These are phyloP conservation scores for Cotesia congregata DNA, from an alignment of 2,888 invertebrate genomes.

Conservation along the genomic window DNA sequence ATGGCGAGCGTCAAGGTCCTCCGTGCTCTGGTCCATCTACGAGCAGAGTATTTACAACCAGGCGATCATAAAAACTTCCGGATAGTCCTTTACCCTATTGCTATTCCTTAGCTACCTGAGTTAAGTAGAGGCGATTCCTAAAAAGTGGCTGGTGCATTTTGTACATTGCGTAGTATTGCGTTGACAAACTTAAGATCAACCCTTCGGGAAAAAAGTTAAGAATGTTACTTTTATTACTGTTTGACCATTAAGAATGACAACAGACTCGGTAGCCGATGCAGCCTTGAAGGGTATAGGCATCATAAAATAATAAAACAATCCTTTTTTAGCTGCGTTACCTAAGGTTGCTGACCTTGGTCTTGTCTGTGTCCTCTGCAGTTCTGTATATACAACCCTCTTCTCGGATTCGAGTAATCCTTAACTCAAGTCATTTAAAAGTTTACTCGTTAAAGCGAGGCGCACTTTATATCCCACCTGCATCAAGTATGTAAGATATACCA, in stretches of 20 bases:
- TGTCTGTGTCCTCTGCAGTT: constrained; percentile 3
- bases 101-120: neutral
- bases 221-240: constrained; percentile 54
- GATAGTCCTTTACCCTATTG: constrained; percentile 1
- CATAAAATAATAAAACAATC: constrained; percentile 55
- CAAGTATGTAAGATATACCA: constrained; percentile 34
- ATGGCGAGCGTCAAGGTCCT: constrained; percentile 63
- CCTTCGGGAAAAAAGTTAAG: constrained; percentile 23
- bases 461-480: constrained; percentile 30
- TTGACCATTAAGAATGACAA: constrained; percentile 36
- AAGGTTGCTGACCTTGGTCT: constrained; percentile 50
- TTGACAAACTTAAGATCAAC: constrained; percentile 19
- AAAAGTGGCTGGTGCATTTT: constrained; percentile 4
- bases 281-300: constrained; percentile 49
- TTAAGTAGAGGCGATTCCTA: neutral
- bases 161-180: neutral
- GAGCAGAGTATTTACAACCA: neutral
- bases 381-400: neutral
- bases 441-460: constrained; percentile 42
- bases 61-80: constrained; percentile 18
- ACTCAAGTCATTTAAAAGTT: constrained; percentile 45
- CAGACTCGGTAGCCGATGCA: constrained; percentile 27
- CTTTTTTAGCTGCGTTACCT: constrained; percentile 50
- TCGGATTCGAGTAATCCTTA: constrained; percentile 22
- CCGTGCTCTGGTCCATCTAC: constrained; percentile 39